Percentiles rank a stretch among this genome's conserved stretches.
Conservation (phyloP, 2,113 vertebrate genomes). For the Megaptera novaeangliae region DNA sequence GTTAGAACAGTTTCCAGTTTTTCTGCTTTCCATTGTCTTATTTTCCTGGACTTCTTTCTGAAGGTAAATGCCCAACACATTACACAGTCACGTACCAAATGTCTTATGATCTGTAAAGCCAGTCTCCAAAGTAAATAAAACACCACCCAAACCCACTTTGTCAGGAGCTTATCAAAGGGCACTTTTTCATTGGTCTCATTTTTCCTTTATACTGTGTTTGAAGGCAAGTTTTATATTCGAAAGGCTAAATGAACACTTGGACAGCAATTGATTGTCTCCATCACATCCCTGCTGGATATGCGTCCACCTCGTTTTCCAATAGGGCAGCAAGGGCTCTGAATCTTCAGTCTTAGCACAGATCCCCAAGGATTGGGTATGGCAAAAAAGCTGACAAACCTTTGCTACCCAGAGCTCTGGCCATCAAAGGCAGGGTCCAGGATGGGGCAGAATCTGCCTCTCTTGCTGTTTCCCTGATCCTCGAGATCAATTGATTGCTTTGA, state of each 20-base stretch:
- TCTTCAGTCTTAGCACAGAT: background rate
- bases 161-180: slow-evolving; percentile 17
- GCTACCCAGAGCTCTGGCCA: background rate
- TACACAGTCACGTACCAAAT: background rate
- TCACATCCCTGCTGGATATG: background rate
- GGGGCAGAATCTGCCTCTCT: background rate
- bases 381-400: slow-evolving; percentile 1
- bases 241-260: background rate
- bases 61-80: background rate
- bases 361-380: background rate
- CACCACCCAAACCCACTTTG: background rate
- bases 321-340: background rate
- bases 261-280: background rate
- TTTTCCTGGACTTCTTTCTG: background rate
- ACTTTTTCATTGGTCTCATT: background rate
- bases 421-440: background rate
- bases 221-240: slow-evolving; percentile 10
- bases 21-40: background rate
- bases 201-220: background rate
- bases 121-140: slow-evolving; percentile 34
- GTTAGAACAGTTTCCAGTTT: background rate
- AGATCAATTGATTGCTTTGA: slow-evolving; percentile 62
- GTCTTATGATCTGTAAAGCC: slow-evolving; percentile 1
- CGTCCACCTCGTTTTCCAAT: background rate
- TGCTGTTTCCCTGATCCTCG: background rate